Conservation (phyloP, 1,140 invertebrate genomes). For the Eupristina koningsbergeri region DNA sequence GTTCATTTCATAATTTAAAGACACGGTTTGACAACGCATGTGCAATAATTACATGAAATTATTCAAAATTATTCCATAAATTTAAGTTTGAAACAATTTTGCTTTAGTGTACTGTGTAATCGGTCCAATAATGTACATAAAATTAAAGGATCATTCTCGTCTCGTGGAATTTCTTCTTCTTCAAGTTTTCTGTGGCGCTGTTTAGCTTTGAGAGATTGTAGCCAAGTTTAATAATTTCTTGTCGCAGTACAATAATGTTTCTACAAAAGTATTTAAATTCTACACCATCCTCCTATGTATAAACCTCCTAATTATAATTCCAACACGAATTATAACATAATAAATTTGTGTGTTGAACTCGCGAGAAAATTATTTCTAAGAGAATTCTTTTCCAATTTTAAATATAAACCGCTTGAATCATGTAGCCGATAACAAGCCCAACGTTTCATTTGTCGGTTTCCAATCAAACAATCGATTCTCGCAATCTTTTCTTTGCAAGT, state of each 20-base stretch:
- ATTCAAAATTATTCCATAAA: conserved; percentile 5
- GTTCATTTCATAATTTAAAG: not conserved
- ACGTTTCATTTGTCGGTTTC: not conserved
- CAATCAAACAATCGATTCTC: conserved; percentile 1
- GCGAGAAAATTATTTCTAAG: conserved; percentile 11
- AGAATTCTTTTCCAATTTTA: not conserved
- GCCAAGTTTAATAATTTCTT: not conserved
- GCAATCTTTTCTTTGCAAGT: not conserved
- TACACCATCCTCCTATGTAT: not conserved
- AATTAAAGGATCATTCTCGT: conserved; percentile 5
- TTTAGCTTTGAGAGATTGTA: not conserved
- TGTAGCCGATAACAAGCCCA: not conserved
- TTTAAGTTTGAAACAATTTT: not conserved
- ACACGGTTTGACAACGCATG: not conserved
- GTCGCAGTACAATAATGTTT: not conserved
- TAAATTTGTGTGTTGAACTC: conserved; percentile 14
- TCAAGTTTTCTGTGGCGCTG: not conserved
- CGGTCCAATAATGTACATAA: not conserved
- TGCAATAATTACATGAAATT: not conserved
- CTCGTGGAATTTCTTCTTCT: not conserved
- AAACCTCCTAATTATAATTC: not conserved
- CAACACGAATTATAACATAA: not conserved
- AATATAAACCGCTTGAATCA: not conserved
- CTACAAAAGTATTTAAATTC: not conserved
- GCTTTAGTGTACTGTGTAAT: not conserved